phyloP scores from a whole-genome alignment of 2,113 vertebrate species.

The Xiphophorus couchianus region DNA sequence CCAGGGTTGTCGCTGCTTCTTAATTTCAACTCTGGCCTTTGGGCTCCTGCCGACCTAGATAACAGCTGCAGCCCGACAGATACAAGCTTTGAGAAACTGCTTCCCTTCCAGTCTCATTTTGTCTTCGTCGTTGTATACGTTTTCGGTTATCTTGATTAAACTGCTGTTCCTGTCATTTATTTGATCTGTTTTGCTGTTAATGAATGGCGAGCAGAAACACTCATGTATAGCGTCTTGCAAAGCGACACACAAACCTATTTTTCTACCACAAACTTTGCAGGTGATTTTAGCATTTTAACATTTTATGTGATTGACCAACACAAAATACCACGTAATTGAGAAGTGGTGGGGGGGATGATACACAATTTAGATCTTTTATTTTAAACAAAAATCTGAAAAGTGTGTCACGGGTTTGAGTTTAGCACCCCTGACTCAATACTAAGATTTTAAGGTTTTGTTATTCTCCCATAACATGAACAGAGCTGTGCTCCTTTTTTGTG shows the following conservation, averaged over 20 bases:
- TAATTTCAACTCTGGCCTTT: conserved; percentile 60
- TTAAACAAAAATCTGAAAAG: too few species aligned
- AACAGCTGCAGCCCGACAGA: conserved; percentile 33
- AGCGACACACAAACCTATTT: not conserved
- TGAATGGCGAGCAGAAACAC: not conserved
- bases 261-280: not conserved
- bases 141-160: conserved; percentile 3
- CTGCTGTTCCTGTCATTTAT: not conserved
- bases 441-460: too few species aligned
- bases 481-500: too few species aligned
- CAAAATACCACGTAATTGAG: too few species aligned
- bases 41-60: conserved; percentile 69
- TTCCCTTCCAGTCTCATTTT: not conserved
- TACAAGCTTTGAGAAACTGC: conserved; percentile 2
- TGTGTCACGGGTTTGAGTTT: too few species aligned
- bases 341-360: too few species aligned
- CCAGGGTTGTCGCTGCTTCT: conserved; percentile 60
- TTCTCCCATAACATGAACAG: too few species aligned
- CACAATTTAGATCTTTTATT: too few species aligned
- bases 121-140: conserved; percentile 2
- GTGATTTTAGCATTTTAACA: not conserved
- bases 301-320: not conserved
- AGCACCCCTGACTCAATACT: too few species aligned
- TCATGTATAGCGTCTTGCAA: not conserved
- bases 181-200: not conserved